These are phyloP conservation scores for Chymomyza caudatula DNA, from an alignment of 2,888 invertebrate genomes.

Conservation along the genomic window DNA sequence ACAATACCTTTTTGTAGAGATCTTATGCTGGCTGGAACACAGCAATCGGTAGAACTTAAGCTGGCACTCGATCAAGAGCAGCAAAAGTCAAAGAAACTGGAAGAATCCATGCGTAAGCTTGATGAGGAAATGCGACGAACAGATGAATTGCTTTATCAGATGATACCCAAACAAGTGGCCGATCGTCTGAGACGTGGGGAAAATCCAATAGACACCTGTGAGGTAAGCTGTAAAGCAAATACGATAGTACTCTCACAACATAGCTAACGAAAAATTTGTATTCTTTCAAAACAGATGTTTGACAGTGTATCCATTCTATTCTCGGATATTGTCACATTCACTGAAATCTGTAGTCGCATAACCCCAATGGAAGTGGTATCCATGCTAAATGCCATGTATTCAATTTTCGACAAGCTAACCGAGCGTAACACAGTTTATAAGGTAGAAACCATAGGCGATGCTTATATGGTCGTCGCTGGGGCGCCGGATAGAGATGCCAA, in stretches of 20 bases:
- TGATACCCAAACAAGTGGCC: constrained; percentile 99
- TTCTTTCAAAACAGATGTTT: constrained; percentile 87
- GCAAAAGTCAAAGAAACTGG: constrained; percentile 96
- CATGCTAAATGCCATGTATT: constrained; percentile 98
- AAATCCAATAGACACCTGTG: constrained; percentile 96
- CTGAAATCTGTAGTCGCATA: constrained; percentile 96
- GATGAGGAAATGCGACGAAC: constrained; percentile 97
- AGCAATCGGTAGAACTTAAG: constrained; percentile 97
- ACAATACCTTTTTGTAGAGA: constrained; percentile 82
- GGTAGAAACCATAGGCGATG: constrained; percentile 98
- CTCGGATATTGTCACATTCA: constrained; percentile 98
- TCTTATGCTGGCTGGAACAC: constrained; percentile 96
- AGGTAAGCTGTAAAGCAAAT: constrained; percentile 81
- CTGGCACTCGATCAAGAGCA: constrained; percentile 97
- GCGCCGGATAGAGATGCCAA: constrained; percentile 93
- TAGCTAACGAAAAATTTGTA: too few species aligned
- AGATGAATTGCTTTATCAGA: constrained; percentile 96
- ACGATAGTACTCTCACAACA: neutral
- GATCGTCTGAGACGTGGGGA: constrained; percentile 95
- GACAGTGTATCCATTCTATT: constrained; percentile 97
- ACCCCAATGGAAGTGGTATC: constrained; percentile 98
- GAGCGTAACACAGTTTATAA: constrained; percentile 96
- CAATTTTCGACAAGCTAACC: constrained; percentile 96
- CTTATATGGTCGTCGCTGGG: constrained; percentile 98
- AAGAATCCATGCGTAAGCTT: constrained; percentile 96